These are phyloP conservation scores for Thalassophryne amazonica DNA, from an alignment of 2,797 vertebrate genomes.

Conservation along the genomic window DNA sequence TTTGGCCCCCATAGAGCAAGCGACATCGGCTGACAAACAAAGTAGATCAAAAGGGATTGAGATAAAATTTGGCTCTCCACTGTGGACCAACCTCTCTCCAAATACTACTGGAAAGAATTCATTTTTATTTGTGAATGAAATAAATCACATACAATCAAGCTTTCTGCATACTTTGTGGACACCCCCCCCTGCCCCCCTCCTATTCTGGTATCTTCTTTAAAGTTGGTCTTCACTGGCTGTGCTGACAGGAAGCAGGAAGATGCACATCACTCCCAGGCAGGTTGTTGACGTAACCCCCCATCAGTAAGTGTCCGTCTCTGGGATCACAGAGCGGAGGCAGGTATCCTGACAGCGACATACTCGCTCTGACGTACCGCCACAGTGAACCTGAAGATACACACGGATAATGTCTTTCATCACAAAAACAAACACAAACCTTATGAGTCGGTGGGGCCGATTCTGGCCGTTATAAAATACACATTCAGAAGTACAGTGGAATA, in stretches of 20 bases:
- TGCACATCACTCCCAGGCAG: constrained; percentile 80
- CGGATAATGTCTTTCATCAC: not conserved
- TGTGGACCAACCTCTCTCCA: no score
- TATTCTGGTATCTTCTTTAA: no score
- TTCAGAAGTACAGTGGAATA: no score
- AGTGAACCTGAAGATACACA: constrained; percentile 79
- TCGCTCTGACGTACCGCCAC: constrained; percentile 90
- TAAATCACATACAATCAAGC: not conserved
- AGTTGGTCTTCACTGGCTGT: no score
- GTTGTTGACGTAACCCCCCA: constrained; percentile 96
- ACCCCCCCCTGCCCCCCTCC: no score
- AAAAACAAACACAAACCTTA: no score
- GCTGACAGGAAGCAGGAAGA: no score
- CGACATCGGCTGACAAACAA: constrained; percentile 83
- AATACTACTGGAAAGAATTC: not conserved
- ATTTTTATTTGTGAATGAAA: no score
- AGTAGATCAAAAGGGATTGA: not conserved
- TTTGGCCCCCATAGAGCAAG: constrained; percentile 90
- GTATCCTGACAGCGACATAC: constrained; percentile 95
- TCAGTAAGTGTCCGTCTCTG: constrained; percentile 92
- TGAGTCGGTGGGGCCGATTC: no score
- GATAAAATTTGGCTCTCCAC: no score
- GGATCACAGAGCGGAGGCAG: constrained; percentile 93
- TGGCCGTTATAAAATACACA: no score
- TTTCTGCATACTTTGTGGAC: not conserved